These are phyloP conservation scores for Lepidurus arcticus DNA, from an alignment of 1,140 invertebrate genomes.

Conservation along the genomic window DNA sequence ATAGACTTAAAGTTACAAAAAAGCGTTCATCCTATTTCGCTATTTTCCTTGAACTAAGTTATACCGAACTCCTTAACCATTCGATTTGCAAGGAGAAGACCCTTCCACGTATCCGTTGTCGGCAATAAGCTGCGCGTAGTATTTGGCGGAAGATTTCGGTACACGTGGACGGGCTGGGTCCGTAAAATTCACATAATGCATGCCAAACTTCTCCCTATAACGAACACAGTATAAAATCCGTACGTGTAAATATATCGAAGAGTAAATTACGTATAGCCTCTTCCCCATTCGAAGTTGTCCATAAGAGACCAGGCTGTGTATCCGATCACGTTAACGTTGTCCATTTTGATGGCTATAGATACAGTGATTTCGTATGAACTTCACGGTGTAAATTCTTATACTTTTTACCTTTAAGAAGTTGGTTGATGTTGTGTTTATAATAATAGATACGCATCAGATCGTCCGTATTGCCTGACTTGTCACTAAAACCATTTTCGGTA, in stretches of 20 bases:
- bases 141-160: conserved; percentile 61
- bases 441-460: conserved; percentile 53
- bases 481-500: conserved; percentile 40
- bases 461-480: conserved; percentile 43
- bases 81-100: neutral
- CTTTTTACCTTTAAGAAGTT: conserved; percentile 31
- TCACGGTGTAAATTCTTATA: neutral
- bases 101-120: conserved; percentile 42
- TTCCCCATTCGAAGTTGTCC: conserved; percentile 40
- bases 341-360: conserved; percentile 43
- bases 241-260: neutral
- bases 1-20: no score
- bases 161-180: conserved; percentile 57
- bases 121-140: conserved; percentile 43
- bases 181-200: conserved; percentile 66
- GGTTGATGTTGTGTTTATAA: conserved; percentile 38
- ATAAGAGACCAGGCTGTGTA: conserved; percentile 39
- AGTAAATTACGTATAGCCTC: conserved; percentile 37
- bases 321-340: conserved; percentile 37
- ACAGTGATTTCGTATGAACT: neutral
- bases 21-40: no score
- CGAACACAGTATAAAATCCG: neutral
- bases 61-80: neutral
- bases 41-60: neutral
- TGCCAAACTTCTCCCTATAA: conserved; percentile 62